Conservation (phyloP, 2,888 invertebrate species). For the Terebella lapidaria region DNA sequence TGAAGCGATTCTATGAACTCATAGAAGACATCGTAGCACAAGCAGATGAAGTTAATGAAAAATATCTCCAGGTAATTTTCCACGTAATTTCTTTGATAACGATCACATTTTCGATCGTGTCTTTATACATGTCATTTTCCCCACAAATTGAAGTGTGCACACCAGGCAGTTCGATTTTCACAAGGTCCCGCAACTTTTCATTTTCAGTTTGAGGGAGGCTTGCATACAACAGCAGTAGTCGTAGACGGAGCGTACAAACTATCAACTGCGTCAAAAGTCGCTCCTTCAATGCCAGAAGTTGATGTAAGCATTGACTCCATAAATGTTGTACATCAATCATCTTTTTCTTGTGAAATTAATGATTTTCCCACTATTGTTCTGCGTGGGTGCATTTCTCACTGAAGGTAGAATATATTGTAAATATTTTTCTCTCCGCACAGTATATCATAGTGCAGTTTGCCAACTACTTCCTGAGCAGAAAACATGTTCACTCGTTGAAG, state of each 20-base stretch:
- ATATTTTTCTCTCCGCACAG: constrained; percentile 32
- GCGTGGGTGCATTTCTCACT: too few species aligned
- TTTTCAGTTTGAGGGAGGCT: constrained; percentile 74
- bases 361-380: too few species aligned
- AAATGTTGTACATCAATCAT: too few species aligned
- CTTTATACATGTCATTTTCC: too few species aligned
- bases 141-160: too few species aligned
- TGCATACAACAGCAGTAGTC: constrained; percentile 57
- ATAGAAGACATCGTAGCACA: constrained; percentile 90
- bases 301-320: too few species aligned
- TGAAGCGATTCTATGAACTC: constrained; percentile 61
- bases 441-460: constrained; percentile 83
- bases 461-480: constrained; percentile 81
- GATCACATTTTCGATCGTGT: too few species aligned
- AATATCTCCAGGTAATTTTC: constrained; percentile 58
- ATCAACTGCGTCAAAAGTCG: constrained; percentile 62
- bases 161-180: too few species aligned
- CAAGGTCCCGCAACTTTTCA: too few species aligned
- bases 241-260: constrained; percentile 64
- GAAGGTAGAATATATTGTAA: too few species aligned
- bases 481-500: constrained; percentile 79
- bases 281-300: constrained; percentile 63
- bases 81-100: too few species aligned
- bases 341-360: too few species aligned
- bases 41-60: constrained; percentile 89